Evolutionary conservation across 2,113 vertebrate genomes (phyloP).

Genomic region (Gobio gobio): DNA sequence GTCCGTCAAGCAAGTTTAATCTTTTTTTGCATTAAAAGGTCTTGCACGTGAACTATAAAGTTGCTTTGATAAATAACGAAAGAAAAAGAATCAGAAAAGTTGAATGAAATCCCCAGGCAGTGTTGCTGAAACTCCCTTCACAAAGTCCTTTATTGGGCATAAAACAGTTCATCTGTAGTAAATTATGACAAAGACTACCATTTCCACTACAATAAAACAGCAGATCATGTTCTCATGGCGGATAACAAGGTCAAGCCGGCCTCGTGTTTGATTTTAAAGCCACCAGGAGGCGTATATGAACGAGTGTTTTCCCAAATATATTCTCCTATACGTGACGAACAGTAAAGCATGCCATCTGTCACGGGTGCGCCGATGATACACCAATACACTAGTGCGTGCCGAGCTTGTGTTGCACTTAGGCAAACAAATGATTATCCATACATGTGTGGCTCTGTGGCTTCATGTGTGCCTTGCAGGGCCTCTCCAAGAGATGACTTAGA

Average conservation of each 20-base stretch:
- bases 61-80: constrained; percentile 15
- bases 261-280: constrained; percentile 29
- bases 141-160: background rate
- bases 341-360: constrained; percentile 56
- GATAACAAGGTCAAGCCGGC: constrained; percentile 24
- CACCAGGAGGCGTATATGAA: constrained; percentile 15
- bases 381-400: constrained; percentile 38
- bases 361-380: constrained; percentile 45
- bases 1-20: no score
- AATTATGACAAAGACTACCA: constrained; percentile 8
- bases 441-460: constrained; percentile 39
- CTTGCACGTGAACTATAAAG: background rate
- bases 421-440: constrained; percentile 34
- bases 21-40: background rate
- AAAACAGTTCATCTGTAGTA: background rate
- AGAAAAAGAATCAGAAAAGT: background rate
- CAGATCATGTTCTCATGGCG: constrained; percentile 3
- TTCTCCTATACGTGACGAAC: constrained; percentile 34
- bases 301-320: constrained; percentile 46
- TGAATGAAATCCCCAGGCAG: constrained; percentile 1
- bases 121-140: constrained; percentile 14
- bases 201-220: constrained; percentile 2
- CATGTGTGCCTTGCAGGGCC: constrained; percentile 41
- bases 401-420: constrained; percentile 32
- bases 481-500: constrained; percentile 20